Base-by-base conservation (phyloP, 2,797 vertebrate species). In the Catamblyrhynchus diadema region DNA sequence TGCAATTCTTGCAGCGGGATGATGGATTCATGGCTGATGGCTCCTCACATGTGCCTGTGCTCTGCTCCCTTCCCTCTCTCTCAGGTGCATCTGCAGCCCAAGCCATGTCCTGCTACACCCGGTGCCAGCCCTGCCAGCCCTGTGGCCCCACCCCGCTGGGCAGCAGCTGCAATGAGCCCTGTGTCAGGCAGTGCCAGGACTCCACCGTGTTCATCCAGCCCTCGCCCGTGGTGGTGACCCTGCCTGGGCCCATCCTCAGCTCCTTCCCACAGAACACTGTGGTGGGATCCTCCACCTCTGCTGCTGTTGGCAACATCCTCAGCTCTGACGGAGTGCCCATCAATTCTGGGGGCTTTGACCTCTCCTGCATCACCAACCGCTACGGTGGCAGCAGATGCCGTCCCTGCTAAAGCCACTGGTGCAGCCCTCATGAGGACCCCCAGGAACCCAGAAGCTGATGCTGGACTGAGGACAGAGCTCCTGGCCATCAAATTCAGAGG, bases 101-200 rank as follows among this genome's bases (percentile, higher is more conserved):
- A 47, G 61, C 1, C 32, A 84, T 72, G 81, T 90, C 88, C 81
- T 73, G 67, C 74, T 3, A 20, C 67, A 67, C 0, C 35, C 24
- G 0, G 0, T 85, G 88, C 13, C 51, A 10, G 0, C 87, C 67
- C 51, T 83, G 65, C 59, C 81, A 42, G 67, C 81, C 81, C 74
- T 90, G 74, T 0, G 54, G 74, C 65, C 93, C 80, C 2, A 59
- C 48, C 21, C 88, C 88, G 0, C 92, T 94, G 92, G 88, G 33
- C 92, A 94, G 47, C 92, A 91, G 88, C 85, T 91, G 84, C 88
- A 83, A 88, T 7, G 92, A 83, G 83, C 0, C 0, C 75, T 77
- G 86, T 73, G 72, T 89, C 42, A 7, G 78, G 70, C 78, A 82
- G 70, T 69, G 72, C 86, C 91, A 85, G 86, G 25, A 50, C 86